Evolutionary conservation across 2,113 vertebrate genomes (phyloP).

Genomic region (Formicarius rufipectus): DNA sequence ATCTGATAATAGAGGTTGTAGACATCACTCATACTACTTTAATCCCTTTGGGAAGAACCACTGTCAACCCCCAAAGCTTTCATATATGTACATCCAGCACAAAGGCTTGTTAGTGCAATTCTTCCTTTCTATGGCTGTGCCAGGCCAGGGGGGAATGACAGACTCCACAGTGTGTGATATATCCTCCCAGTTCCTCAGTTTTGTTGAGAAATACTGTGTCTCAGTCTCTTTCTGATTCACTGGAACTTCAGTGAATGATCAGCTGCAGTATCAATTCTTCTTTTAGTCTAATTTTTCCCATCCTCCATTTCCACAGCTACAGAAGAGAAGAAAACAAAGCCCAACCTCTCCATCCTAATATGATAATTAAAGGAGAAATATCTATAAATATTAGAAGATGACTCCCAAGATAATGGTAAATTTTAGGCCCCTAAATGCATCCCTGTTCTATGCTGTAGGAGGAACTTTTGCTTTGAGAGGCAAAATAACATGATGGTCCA

Average conservation of each 20-base stretch:
- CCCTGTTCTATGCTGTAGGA: neutral
- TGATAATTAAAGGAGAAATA: neutral
- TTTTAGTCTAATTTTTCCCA: neutral
- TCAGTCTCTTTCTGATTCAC: neutral
- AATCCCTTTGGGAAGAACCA: neutral
- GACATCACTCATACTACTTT: conserved; percentile 30
- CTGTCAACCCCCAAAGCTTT: neutral
- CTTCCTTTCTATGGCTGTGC: neutral
- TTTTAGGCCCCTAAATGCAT: neutral
- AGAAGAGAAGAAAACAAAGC: neutral
- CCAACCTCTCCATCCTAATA: neutral
- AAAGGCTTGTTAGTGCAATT: neutral
- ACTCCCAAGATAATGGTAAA: neutral
- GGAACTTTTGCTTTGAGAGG: neutral
- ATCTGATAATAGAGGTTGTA: conserved; percentile 28
- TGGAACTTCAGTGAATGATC: neutral
- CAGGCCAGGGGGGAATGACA: neutral
- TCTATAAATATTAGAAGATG: neutral
- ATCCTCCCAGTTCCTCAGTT: neutral
- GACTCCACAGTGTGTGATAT: neutral
- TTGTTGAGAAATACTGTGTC: neutral
- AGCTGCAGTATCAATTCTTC: neutral
- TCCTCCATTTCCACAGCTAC: neutral
- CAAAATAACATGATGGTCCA: neutral
- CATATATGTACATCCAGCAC: neutral